Evolutionary conservation across 2,888 invertebrate species (phyloP), one percentile per base, ranked within the genome.

Genomic region (Acanthococcus lagerstroemiae): DNA sequence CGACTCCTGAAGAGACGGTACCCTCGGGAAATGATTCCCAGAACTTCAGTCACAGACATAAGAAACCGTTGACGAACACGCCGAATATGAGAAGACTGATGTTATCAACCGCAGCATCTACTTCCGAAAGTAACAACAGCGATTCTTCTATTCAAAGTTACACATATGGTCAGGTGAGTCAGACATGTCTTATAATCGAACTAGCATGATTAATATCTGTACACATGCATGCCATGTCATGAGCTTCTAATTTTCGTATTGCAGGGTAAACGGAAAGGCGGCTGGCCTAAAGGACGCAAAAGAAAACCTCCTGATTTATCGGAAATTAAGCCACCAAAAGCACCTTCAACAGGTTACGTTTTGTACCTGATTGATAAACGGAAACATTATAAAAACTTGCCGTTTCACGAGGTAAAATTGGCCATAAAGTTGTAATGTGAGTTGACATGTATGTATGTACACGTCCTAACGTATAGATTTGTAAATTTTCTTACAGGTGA

Each of bases 201-300:
- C n/a, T n/a, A n/a, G n/a, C n/a, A n/a, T n/a, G n/a, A n/a, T n/a
- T n/a, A n/a, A n/a, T n/a, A n/a, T n/a, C n/a, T n/a, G n/a, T n/a
- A n/a, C n/a, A n/a, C n/a, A n/a, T n/a, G n/a, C n/a, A n/a, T n/a
- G n/a, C n/a, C n/a, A n/a, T n/a, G n/a, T n/a, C n/a, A n/a, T n/a
- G n/a, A n/a, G n/a, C n/a, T n/a, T n/a, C n/a, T n/a, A 12, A 27
- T 56, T 50, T 63, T 60, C 45, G n/a, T 60, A 46, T 55, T 65
- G 15, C 66, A 71, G 69, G 71, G 75, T 71, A 81, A 81, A 73
- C 75, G 77, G 58, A 76, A 80, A 71, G 81, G 82, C 68, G 82
- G 82, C 0, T 82, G 82, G 82, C 82, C 82, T 1, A 82, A 82
- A 73, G 82, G 82, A 1, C 76, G 81, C 65, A 82, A 81, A 73